Evolutionary conservation across 2,113 vertebrate species (phyloP).

Genomic region (Etheostoma cragini): DNA sequence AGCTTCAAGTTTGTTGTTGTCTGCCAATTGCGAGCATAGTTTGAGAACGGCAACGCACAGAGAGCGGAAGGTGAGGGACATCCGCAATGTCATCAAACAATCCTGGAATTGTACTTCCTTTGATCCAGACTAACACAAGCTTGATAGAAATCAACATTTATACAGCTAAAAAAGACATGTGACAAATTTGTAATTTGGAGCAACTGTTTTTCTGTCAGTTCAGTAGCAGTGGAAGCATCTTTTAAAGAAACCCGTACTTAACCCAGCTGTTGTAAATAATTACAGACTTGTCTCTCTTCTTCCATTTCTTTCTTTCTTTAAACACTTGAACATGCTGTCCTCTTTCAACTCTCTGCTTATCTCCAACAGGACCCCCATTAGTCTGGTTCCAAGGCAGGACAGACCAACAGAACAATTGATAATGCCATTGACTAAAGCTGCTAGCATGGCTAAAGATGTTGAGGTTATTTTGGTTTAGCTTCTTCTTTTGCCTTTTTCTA

Average conservation of each 20-base stretch:
- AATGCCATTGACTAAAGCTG: neutral
- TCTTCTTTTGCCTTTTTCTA: too few species aligned
- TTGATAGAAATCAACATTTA: neutral
- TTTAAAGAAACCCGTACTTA: too few species aligned
- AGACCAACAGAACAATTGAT: neutral
- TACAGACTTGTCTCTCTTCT: neutral
- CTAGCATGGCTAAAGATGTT: neutral
- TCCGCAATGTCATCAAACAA: too few species aligned
- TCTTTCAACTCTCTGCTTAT: neutral
- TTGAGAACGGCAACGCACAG: too few species aligned
- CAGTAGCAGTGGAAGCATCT: neutral
- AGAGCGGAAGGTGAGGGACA: too few species aligned
- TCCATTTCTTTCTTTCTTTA: neutral
- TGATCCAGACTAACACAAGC: neutral
- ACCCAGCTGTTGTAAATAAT: neutral
- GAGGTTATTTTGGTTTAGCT: neutral
- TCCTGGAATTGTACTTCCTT: too few species aligned
- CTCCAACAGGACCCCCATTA: neutral
- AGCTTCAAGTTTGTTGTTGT: too few species aligned
- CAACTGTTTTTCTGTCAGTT: neutral
- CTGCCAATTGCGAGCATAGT: too few species aligned
- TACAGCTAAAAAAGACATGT: neutral
- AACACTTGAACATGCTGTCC: neutral
- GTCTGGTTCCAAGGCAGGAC: neutral
- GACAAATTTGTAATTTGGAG: neutral